Evolutionary conservation across 1,140 invertebrate genomes (phyloP), one percentile per base, ranked within the genome.

Genomic region (Portunus trituberculatus): DNA sequence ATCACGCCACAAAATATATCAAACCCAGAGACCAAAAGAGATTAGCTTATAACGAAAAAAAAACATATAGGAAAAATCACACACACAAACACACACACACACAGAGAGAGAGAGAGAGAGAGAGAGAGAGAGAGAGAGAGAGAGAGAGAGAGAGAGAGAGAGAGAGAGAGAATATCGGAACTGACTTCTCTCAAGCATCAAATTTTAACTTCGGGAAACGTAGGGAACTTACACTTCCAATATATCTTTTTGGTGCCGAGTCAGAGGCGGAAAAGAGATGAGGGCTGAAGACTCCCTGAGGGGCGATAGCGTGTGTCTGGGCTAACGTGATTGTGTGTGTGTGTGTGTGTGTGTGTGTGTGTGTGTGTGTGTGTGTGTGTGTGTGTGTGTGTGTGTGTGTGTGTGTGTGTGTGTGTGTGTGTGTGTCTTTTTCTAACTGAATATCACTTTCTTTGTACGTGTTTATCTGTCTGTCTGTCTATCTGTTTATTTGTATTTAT

Each of bases 21-120:
- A 39, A 39, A 39, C 39, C 6, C 39, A 39, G 39, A 39, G n/a
- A n/a, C n/a, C 39, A 1, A 39, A 39, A 39, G 1, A 39, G 39
- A 39, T 39, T 39, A 39, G 6, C 39, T 39, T 39, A 39, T 39
- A 2, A 39, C 39, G 6, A 39, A 39, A 1, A 39, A 39, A 39
- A 6, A 2, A 39, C 39, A 39, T 6, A 39, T 6, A 39, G n/a
- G n/a, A n/a, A n/a, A n/a, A n/a, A n/a, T n/a, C 39, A 39, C 39
- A 39, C 39, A 39, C 39, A 39, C 39, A 39, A 1, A 39, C 39
- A 39, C 39, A 39, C 39, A 39, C 39, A 39, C 39, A 39, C 39
- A 39, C 39, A 39, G 83, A 86, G 83, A 86, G 83, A 86, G 83
- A 86, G 83, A 86, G 83, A 86, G 83, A 86, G 83, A 86, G 83